Evolutionary conservation across 2,888 invertebrate genomes (phyloP).

Genomic region (Drosophila borealis): DNA sequence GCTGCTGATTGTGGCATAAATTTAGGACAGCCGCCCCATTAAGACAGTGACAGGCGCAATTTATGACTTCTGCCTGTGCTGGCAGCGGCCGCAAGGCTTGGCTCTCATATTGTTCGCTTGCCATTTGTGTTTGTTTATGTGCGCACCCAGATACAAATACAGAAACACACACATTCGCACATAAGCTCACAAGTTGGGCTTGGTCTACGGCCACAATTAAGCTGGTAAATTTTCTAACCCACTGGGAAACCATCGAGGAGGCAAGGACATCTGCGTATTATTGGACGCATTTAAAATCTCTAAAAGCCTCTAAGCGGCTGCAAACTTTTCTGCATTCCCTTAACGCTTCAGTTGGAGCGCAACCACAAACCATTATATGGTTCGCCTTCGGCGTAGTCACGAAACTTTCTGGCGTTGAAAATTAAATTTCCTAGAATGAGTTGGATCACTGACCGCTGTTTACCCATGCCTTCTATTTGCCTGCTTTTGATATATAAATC

Average conservation of each 20-base stretch:
- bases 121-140: conserved; percentile 58
- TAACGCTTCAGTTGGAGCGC: conserved; percentile 55
- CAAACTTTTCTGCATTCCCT: conserved; percentile 8
- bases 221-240: conserved; percentile 23
- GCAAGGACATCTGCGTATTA: conserved; percentile 25
- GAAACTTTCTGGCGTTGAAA: conserved; percentile 56
- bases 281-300: conserved; percentile 10
- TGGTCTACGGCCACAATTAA: conserved; percentile 29
- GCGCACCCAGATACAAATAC: conserved; percentile 42
- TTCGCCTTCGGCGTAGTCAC: conserved; percentile 31
- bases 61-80: conserved; percentile 71
- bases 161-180: conserved; percentile 12
- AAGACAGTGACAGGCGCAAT: conserved; percentile 83
- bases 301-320: conserved; percentile 7
- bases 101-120: conserved; percentile 70
- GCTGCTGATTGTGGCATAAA: conserved; percentile 82
- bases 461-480: conserved; percentile 23
- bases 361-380: conserved; percentile 33
- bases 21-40: conserved; percentile 81
- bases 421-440: conserved; percentile 69
- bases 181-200: conserved; percentile 14
- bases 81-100: conserved; percentile 60
- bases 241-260: neutral
- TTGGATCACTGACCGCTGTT: conserved; percentile 41
- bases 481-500: neutral